phyloP scores from a whole-genome alignment of 2,888 invertebrate species.

The Buathra laborator region DNA sequence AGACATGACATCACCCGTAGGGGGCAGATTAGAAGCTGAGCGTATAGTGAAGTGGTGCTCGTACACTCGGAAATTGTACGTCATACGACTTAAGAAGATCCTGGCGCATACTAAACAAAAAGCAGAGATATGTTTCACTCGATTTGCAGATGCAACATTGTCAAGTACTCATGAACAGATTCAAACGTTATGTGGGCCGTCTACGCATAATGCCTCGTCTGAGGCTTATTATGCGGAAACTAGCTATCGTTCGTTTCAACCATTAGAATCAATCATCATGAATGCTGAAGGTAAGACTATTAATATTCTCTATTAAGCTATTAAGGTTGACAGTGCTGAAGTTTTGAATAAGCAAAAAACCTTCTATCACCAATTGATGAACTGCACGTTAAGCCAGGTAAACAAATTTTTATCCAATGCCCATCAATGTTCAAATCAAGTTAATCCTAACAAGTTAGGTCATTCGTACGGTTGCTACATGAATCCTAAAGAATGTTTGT shows the following conservation, averaged over 20 bases:
- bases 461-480: slow-evolving; percentile 51
- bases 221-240: slow-evolving; percentile 15
- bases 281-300: slow-evolving; percentile 36
- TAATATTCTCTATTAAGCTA: slow-evolving; percentile 35
- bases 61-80: neutral
- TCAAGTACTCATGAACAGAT: neutral
- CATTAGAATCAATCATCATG: slow-evolving; percentile 23
- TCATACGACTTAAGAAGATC: neutral
- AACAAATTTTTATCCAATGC: neutral
- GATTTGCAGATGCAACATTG: neutral
- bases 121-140: neutral
- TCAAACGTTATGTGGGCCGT: neutral
- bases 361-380: slow-evolving; percentile 8
- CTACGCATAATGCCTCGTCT: neutral
- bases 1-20: neutral
- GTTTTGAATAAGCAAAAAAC: slow-evolving; percentile 19
- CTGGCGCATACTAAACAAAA: neutral
- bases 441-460: slow-evolving; percentile 25
- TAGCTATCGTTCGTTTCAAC: slow-evolving; percentile 1
- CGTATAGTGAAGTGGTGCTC: slow-evolving; percentile 11
- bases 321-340: slow-evolving; percentile 2
- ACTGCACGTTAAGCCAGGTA: neutral
- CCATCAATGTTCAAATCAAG: slow-evolving; percentile 36
- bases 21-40: slow-evolving; percentile 9
- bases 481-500: slow-evolving; percentile 36